A percentile compares a stretch with the other conserved stretches of the same genome.
phyloP scores from a whole-genome alignment of 1,140 invertebrate genomes.

The Cepaea nemoralis region DNA sequence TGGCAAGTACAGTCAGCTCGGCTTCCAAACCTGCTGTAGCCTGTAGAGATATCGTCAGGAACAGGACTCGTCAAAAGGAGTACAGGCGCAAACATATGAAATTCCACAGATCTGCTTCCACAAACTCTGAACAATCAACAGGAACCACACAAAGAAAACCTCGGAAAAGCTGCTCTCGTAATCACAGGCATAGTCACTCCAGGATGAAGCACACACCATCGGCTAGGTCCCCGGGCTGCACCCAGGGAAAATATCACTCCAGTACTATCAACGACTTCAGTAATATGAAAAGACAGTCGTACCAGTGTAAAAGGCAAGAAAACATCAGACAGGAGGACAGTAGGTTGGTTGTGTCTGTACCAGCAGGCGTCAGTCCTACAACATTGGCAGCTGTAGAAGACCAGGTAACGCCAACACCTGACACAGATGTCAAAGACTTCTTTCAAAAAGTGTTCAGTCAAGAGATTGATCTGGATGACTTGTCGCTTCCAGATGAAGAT shows the following conservation, averaged over 20 bases:
- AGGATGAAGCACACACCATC: neutral
- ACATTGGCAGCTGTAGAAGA: neutral
- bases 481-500: slow-evolving; percentile 13
- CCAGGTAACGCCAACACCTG: neutral
- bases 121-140: neutral
- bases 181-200: neutral
- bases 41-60: neutral
- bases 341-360: neutral
- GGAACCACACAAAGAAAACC: neutral
- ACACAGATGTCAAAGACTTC: slow-evolving; percentile 26
- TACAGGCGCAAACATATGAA: neutral
- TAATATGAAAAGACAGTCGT: no score
- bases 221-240: neutral
- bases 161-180: neutral
- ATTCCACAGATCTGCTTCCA: neutral
- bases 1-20: neutral
- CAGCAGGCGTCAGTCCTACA: neutral
- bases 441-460: slow-evolving; percentile 46
- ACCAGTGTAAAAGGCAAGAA: neutral
- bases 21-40: neutral
- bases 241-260: neutral
- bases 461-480: slow-evolving; percentile 41
- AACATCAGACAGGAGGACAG: neutral
- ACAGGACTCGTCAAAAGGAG: neutral
- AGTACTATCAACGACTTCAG: neutral